phyloP scores from a whole-genome alignment of 1,140 invertebrate species.

The Mizuhopecten yessoensis region DNA sequence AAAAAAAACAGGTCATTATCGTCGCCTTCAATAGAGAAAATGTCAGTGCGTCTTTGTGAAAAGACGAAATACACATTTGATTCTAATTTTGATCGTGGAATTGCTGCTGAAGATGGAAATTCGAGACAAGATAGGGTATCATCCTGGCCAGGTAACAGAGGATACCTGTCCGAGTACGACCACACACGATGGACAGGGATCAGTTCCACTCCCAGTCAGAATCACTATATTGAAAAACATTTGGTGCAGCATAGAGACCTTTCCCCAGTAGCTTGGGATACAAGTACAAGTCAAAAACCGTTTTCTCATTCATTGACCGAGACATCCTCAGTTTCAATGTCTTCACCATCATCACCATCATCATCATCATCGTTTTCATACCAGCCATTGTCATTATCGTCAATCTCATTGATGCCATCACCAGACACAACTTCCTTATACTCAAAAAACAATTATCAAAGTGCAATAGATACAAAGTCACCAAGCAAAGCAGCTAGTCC shows the following conservation, averaged over 20 bases:
- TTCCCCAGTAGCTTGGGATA: background rate
- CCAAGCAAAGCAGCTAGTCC: background rate
- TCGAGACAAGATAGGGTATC: background rate
- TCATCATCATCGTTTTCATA: background rate
- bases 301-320: background rate
- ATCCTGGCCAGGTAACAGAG: background rate
- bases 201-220: background rate
- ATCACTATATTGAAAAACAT: background rate
- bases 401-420: background rate
- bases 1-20: background rate
- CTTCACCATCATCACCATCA: background rate
- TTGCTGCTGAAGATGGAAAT: background rate
- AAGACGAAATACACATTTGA: background rate
- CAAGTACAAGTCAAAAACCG: background rate
- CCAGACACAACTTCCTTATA: background rate
- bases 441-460: background rate
- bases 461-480: background rate
- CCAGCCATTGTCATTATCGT: background rate
- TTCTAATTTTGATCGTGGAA: background rate
- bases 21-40: background rate
- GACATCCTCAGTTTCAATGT: background rate
- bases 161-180: background rate
- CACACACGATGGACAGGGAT: background rate
- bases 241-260: background rate
- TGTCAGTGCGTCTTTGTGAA: background rate